Conservation (phyloP, 2,888 invertebrate species). For the Xestia c-nigrum region DNA sequence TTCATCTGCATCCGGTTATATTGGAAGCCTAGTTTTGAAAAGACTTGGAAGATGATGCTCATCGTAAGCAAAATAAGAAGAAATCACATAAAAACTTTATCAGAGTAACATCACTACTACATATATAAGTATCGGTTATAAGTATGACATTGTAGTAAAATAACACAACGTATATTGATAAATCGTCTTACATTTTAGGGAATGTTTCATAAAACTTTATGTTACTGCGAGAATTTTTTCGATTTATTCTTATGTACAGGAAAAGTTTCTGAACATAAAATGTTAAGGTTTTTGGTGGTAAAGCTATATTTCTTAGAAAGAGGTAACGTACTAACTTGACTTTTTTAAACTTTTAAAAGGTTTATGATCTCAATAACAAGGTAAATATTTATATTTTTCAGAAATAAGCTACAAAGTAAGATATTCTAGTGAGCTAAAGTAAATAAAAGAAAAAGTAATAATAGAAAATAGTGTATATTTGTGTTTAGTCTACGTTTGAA, state of each 20-base stretch:
- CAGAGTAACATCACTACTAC: neutral
- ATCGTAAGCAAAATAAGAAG: neutral
- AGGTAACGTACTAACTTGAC: neutral
- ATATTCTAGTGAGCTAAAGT: neutral
- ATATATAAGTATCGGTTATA: neutral
- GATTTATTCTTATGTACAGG: conserved; percentile 29
- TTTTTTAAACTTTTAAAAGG: conserved; percentile 1
- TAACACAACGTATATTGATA: conserved; percentile 26
- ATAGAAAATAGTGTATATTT: neutral
- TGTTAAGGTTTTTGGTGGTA: conserved; percentile 27
- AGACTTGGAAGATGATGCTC: no score
- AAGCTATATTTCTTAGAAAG: neutral
- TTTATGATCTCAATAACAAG: neutral
- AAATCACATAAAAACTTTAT: neutral
- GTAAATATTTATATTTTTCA: neutral
- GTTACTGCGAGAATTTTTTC: conserved; percentile 29
- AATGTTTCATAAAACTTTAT: conserved; percentile 51
- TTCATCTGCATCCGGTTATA: no score
- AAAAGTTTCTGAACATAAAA: conserved; percentile 47
- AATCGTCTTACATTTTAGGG: conserved; percentile 28
- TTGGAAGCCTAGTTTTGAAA: no score
- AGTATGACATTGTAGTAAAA: neutral
- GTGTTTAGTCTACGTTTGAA: neutral
- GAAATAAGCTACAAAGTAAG: neutral
- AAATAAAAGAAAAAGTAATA: neutral